phyloP scores from a whole-genome alignment of 64 coral and sea anemone species.

The Porites australiensis region DNA sequence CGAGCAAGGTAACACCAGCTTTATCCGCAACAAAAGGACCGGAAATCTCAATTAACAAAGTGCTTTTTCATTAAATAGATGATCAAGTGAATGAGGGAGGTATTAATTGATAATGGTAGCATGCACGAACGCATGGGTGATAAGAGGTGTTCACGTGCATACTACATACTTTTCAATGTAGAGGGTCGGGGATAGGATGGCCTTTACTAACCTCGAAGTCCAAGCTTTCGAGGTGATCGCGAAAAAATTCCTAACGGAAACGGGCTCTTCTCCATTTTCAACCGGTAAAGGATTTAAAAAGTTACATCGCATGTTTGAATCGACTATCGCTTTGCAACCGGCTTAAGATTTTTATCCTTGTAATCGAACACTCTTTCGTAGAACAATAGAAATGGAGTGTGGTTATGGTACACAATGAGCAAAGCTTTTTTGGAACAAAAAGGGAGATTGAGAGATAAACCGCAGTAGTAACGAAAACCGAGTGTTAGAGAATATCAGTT shows the following conservation, averaged over 20 bases:
- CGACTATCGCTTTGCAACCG: neutral
- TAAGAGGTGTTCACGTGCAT: neutral
- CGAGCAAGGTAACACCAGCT: neutral
- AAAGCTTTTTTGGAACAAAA: neutral
- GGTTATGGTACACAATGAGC: neutral
- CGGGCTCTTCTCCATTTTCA: neutral
- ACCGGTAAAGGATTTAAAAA: no score
- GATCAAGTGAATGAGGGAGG: neutral
- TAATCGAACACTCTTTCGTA: neutral
- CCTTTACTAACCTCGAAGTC: neutral
- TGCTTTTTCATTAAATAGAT: neutral
- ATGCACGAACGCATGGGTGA: neutral
- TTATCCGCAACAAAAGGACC: neutral
- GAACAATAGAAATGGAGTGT: constrained; percentile 26
- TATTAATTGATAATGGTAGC: neutral
- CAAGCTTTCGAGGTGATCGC: neutral
- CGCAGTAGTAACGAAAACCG: constrained; percentile 2
- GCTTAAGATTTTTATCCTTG: neutral
- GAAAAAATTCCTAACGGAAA: neutral
- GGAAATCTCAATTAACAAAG: constrained; percentile 19
- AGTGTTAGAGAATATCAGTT: no score
- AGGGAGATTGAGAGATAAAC: neutral
- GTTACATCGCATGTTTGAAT: neutral
- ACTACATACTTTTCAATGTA: neutral
- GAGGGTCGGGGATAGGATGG: neutral